These are phyloP conservation scores for Apis florea DNA, from an alignment of 1,140 invertebrate genomes.

Conservation along the genomic window DNA sequence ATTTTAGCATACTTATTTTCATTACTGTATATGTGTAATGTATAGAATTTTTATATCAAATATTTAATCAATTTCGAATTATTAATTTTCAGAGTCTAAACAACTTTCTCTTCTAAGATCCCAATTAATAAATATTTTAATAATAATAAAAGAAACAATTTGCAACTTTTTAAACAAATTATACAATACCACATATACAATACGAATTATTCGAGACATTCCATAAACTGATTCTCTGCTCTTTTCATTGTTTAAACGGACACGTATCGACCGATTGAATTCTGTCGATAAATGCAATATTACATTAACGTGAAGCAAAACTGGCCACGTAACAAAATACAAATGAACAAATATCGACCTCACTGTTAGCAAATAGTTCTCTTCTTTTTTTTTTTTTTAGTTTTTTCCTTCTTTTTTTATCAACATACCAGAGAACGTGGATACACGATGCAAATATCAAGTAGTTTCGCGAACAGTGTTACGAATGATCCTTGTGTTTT, in stretches of 20 bases:
- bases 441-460: conserved; percentile 24
- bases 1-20: too few species aligned
- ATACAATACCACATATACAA: background rate
- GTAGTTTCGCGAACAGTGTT: background rate
- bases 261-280: background rate
- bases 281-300: background rate
- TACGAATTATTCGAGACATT: background rate
- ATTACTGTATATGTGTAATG: too few species aligned
- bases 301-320: background rate
- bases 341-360: conserved; percentile 8
- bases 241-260: background rate
- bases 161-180: background rate
- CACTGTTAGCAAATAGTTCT: background rate
- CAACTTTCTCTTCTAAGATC: too few species aligned
- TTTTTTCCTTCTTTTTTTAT: background rate
- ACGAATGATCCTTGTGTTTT: background rate
- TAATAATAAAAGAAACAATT: background rate
- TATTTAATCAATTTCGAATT: too few species aligned
- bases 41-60: too few species aligned
- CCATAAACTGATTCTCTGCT: too few species aligned
- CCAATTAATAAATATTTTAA: too few species aligned
- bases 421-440: background rate
- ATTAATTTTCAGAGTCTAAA: too few species aligned
- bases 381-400: too few species aligned
- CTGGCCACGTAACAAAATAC: conserved; percentile 2